A percentile compares a stretch with the other conserved stretches of the same genome.
These are phyloP conservation scores for Enteromius viviparus DNA, from an alignment of 2,797 vertebrate species.

Conservation along the genomic window DNA sequence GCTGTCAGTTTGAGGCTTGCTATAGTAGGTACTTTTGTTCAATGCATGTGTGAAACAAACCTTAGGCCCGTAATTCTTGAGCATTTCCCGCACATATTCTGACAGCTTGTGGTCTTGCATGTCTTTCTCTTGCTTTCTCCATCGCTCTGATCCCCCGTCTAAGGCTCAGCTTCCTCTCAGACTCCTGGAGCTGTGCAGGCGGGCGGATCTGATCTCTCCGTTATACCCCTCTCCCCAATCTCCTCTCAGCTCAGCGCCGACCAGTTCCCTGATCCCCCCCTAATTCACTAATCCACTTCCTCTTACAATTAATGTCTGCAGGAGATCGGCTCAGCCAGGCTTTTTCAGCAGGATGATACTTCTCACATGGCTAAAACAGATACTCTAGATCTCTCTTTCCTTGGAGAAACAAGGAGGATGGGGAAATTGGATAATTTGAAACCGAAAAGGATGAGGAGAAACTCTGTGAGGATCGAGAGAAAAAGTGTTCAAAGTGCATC, in stretches of 20 bases:
- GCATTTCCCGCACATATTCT: neutral
- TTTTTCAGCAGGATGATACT: slow-evolving; percentile 37
- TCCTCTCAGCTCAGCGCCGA: slow-evolving; percentile 14
- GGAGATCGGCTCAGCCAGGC: slow-evolving; percentile 13
- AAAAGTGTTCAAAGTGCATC: neutral
- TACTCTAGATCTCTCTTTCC: slow-evolving; percentile 24
- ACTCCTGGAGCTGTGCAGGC: slow-evolving; percentile 21
- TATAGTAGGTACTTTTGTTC: neutral
- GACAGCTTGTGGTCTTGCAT: slow-evolving; percentile 19
- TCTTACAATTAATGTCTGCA: slow-evolving; percentile 43
- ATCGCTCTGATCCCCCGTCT: slow-evolving; percentile 14
- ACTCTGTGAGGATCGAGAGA: neutral
- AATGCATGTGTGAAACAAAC: neutral
- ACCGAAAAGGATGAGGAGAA: neutral
- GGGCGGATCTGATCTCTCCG: slow-evolving; percentile 6
- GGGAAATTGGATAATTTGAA: slow-evolving; percentile 4
- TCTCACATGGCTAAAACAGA: slow-evolving; percentile 32
- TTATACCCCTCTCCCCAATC: slow-evolving; percentile 14
- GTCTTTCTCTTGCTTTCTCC: slow-evolving; percentile 7
- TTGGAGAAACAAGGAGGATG: neutral
- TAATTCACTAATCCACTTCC: slow-evolving; percentile 46
- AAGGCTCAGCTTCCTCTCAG: neutral
- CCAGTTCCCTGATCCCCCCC: slow-evolving; percentile 24
- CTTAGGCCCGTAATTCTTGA: neutral
- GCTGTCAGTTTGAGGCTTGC: neutral